These are phyloP conservation scores for Achroia grisella DNA, from an alignment of 1,140 invertebrate genomes.

Conservation along the genomic window DNA sequence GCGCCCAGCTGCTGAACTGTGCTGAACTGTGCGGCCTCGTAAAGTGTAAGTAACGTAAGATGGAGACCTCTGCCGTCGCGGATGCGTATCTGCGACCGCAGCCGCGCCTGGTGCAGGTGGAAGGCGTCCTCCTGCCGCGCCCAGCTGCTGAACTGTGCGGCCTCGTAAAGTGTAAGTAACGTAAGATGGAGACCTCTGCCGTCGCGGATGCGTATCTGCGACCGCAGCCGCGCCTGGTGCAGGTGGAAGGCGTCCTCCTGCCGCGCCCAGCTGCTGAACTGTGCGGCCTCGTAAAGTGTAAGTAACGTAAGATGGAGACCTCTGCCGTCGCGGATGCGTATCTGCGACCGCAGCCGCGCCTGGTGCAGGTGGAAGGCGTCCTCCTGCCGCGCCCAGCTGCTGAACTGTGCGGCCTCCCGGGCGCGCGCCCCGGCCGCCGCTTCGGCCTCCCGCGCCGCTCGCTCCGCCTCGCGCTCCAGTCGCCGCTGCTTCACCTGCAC, in stretches of 20 bases:
- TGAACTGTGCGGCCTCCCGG: constrained; percentile 95
- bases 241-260: constrained; percentile 92
- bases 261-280: constrained; percentile 90
- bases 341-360: constrained; percentile 91
- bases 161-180: constrained; percentile 84
- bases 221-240: constrained; percentile 90
- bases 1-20: constrained; percentile 89
- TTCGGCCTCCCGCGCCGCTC: constrained; percentile 93
- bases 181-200: constrained; percentile 76
- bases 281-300: constrained; percentile 84
- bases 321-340: constrained; percentile 95
- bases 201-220: constrained; percentile 96
- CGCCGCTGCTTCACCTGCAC: constrained; percentile 89
- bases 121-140: constrained; percentile 95
- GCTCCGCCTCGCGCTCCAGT: constrained; percentile 91
- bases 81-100: constrained; percentile 95
- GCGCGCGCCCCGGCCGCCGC: constrained; percentile 90
- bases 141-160: constrained; percentile 96
- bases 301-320: constrained; percentile 38
- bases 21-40: no score
- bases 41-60: no score
- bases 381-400: constrained; percentile 96
- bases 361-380: constrained; percentile 95
- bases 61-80: constrained; percentile 85
- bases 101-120: constrained; percentile 90